Evolutionary conservation across 2,113 vertebrate genomes (phyloP).

Genomic region (Acrocephalus arundinaceus): DNA sequence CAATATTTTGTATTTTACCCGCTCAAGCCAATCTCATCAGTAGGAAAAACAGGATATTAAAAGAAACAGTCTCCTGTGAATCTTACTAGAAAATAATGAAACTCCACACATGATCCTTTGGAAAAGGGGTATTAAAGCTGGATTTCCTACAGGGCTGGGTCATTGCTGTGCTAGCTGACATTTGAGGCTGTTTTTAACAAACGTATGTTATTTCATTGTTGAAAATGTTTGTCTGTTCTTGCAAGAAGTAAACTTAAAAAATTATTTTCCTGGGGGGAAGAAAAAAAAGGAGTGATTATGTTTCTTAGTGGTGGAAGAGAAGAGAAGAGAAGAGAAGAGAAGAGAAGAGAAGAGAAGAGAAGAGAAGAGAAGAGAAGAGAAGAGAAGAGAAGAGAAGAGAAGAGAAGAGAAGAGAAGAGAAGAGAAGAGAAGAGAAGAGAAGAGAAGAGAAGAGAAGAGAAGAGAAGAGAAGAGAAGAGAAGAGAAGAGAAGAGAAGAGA

Average conservation of each 20-base stretch:
- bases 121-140: background rate
- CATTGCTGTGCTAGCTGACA: background rate
- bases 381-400: background rate
- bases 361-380: background rate
- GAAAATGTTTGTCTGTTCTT: background rate
- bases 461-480: too few species aligned
- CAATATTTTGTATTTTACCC: background rate
- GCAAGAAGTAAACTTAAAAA: background rate
- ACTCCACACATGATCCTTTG: background rate
- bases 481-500: background rate
- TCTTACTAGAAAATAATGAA: conserved; percentile 23
- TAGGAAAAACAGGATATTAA: conserved; percentile 29
- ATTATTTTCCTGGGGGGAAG: background rate
- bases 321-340: background rate
- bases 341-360: too few species aligned
- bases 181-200: background rate
- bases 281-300: background rate
- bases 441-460: background rate
- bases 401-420: background rate
- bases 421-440: background rate
- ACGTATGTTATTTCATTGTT: background rate
- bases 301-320: background rate
- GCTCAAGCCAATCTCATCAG: background rate
- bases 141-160: background rate
- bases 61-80: background rate